These are phyloP conservation scores for Henricia sp. DNA, from an alignment of 53 echinoderm and acorn worm genomes.

Conservation along the genomic window DNA sequence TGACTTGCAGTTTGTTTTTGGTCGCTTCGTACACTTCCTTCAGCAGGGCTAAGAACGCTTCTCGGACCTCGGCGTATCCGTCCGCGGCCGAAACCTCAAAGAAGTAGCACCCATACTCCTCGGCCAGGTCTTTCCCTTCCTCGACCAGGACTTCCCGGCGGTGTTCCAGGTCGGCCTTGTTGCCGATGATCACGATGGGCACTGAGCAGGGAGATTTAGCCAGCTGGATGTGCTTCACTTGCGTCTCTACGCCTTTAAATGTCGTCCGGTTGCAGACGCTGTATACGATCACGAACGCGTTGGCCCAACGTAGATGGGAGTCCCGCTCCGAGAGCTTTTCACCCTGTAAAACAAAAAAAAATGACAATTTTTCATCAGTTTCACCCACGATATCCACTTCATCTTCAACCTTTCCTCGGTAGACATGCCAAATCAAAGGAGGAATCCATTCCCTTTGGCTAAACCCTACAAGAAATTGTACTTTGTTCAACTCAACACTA, in stretches of 20 bases:
- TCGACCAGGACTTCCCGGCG: conserved; percentile 78
- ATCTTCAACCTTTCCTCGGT: no score
- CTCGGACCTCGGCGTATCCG: conserved; percentile 78
- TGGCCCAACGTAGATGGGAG: conserved; percentile 85
- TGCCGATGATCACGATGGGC: conserved; percentile 88
- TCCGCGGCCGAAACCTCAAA: conserved; percentile 95
- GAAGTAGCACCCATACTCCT: conserved; percentile 96
- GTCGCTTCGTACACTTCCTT: conserved; percentile 83
- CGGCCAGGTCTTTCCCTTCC: conserved; percentile 86
- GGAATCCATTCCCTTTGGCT: no score
- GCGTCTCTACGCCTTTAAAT: conserved; percentile 75
- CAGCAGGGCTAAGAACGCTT: conserved; percentile 78
- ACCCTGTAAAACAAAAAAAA: conserved; percentile 50
- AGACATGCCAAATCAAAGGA: no score
- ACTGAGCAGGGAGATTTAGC: conserved; percentile 85
- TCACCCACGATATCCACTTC: no score
- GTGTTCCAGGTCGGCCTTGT: conserved; percentile 89
- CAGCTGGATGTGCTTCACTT: conserved; percentile 74
- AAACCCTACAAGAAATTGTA: no score
- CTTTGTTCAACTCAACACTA: no score
- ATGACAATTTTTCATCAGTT: no score
- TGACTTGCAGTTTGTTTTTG: conserved; percentile 74
- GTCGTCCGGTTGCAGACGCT: conserved; percentile 86
- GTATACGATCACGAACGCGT: conserved; percentile 91
- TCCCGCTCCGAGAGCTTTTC: conserved; percentile 77